Base-by-base conservation (phyloP, 2,888 invertebrate genomes). In the Ernsta delagoae region DNA sequence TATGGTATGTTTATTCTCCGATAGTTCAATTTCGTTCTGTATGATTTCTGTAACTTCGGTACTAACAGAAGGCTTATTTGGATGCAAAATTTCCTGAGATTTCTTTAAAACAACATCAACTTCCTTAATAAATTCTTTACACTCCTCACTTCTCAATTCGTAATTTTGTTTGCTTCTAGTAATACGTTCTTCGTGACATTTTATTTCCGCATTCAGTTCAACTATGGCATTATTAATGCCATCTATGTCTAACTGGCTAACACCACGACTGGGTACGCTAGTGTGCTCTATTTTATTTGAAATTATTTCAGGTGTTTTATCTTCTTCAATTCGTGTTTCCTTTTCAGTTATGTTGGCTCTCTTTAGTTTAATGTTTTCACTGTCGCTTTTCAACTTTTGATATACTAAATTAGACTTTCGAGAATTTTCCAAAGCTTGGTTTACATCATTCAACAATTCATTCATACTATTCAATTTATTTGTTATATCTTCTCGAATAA, bases 391-490 rank as follows among this genome's bases (percentile, higher is more conserved):
- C 36, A 93, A 79, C 76, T 88, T 87, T 72, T 90, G 83, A 76
- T 88, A 93, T 48, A 77, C 84, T 12, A 88, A 71, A 73, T 89
- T 90, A 31, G 92, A 92, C 74, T 89, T 86, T 72, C 80, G 86
- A 12, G 89, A 93, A 74, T 86, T 90, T 77, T 92, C 91, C 61
- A 93, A 80, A 12, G 92, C 89, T 67, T 83, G 82, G 73, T 93
- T 93, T 0, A 93, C 93, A 73, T 93, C 93, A 62, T 87, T 88
- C 0, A 93, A 75, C 63, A 93, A 79, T 72, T 92, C 93, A 72
- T 92, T 91, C 90, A 94, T 92, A 70, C 87, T 90, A 41, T 93
- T 90, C 0, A 93, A 73, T 78, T 94, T 94, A 73, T 92, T 93
- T 1, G 90, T 90, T 62, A 93, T 93, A 77, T 94, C 93, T 79